Base-by-base conservation (phyloP, 2,113 vertebrate species). In the Hypanus sabinus region DNA sequence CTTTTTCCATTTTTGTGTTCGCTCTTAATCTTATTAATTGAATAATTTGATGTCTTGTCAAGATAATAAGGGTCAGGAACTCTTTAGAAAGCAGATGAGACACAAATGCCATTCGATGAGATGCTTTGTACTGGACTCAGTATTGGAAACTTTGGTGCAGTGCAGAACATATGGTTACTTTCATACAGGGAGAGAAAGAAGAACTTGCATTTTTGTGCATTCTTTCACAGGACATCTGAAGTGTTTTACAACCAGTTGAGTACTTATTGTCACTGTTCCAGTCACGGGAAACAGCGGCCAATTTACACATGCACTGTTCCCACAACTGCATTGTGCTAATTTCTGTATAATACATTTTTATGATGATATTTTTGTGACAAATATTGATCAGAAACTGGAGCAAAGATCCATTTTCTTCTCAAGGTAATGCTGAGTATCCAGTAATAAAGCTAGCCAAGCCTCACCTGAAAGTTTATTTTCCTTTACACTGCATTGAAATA, bases 11-110 rank as follows among this genome's bases (percentile, higher is more conserved):
- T 93, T 75, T 73, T 93, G 68, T 93, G 68, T 93, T 93, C 73
- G 91, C 91, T 75, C 91, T 93, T 93, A 93, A 93, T 93, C 73
- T 93, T 71, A 93, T 93, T 90, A 90, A 90, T 93, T 93, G 91
- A 93, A 93, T 75, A 93, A 46, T 93, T 27, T 55, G 38, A 70
- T 93, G 70, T 9, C 36, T 93, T 73, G 70, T 38, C 36, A 55
- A 55, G 91, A 73, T 90, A 73, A 93, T 93, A 93, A 38, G 91
- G 91, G 91, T 93, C 91, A 93, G 73, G 91, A 93, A 46, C 70
- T 93, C 91, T 46, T 93, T 24, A 71, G 70, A 73, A 38, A 73
- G 33, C 70, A 75, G 68, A 71, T 12, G 91, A 93, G 70, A 27
- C 68, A 90, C 30, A 14, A 65, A n/a, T 20, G 60, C 85, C 6